A percentile compares a stretch with the other conserved stretches of the same genome.
phyloP scores from a whole-genome alignment of 2,113 vertebrate genomes.

The Gobius niger region DNA sequence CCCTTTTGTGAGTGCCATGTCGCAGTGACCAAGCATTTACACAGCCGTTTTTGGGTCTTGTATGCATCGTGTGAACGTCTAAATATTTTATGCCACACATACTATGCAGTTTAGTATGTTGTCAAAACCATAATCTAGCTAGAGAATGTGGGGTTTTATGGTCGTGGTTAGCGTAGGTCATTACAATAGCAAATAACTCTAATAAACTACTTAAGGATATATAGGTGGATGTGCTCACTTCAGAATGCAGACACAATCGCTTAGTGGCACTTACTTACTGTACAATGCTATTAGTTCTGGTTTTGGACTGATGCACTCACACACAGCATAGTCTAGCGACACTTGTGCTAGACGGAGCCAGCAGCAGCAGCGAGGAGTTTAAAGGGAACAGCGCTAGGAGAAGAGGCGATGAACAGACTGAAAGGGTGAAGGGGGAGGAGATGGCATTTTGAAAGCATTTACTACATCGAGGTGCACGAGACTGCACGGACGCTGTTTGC shows the following conservation, averaged over 20 bases:
- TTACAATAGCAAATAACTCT: slow-evolving; percentile 35
- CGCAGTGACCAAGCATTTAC: slow-evolving; percentile 33
- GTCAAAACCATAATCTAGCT: slow-evolving; percentile 30
- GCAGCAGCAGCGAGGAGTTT: slow-evolving; percentile 38
- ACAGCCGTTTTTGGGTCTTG: slow-evolving; percentile 12
- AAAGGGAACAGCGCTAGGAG: slow-evolving; percentile 58
- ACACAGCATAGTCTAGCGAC: slow-evolving; percentile 15
- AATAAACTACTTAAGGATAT: slow-evolving; percentile 23
- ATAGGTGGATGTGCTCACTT: slow-evolving; percentile 29
- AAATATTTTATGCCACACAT: slow-evolving; percentile 38
- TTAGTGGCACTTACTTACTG: slow-evolving; percentile 63
- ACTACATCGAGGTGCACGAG: slow-evolving; percentile 35
- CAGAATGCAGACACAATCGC: slow-evolving; percentile 13
- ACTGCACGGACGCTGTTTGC: slow-evolving; percentile 34
- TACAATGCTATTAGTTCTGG: slow-evolving; percentile 33
- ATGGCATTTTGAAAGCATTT: slow-evolving; percentile 21
- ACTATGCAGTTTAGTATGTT: slow-evolving; percentile 65
- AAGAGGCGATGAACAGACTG: not conserved
- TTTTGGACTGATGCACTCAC: slow-evolving; percentile 24
- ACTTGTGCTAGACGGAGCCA: slow-evolving; percentile 34
- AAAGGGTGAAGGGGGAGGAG: slow-evolving; percentile 15
- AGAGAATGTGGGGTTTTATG: slow-evolving; percentile 19
- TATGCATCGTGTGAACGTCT: slow-evolving; percentile 19
- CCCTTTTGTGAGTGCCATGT: slow-evolving; percentile 47
- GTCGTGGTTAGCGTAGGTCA: slow-evolving; percentile 36